These are phyloP conservation scores for Cataglyphis livida DNA, from an alignment of 2,888 invertebrate genomes.

Conservation along the genomic window DNA sequence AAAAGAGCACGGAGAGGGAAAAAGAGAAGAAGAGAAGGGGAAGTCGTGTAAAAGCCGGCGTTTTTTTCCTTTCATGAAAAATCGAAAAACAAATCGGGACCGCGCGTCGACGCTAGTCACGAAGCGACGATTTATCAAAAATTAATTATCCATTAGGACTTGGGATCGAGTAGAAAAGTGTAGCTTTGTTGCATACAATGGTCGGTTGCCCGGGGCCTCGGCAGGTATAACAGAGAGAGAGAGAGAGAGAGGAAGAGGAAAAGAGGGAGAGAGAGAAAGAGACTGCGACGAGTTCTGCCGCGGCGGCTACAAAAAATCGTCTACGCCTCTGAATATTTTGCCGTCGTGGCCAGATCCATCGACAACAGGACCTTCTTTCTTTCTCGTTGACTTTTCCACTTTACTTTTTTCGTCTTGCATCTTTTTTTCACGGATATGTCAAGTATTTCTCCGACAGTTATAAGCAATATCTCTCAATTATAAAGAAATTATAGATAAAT, in stretches of 20 bases:
- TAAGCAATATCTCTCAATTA: slow-evolving; percentile 41
- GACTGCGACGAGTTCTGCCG: slow-evolving; percentile 53
- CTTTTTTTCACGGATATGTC: slow-evolving; percentile 27
- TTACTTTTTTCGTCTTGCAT: slow-evolving; percentile 9
- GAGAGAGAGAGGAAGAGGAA: slow-evolving; percentile 49
- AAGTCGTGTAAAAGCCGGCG: slow-evolving; percentile 54
- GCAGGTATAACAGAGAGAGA: slow-evolving; percentile 71
- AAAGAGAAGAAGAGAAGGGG: slow-evolving; percentile 24
- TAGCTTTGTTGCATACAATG: slow-evolving; percentile 83
- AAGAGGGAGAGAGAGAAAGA: slow-evolving; percentile 57
- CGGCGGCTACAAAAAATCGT: slow-evolving; percentile 79
- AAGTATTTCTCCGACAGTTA: background rate
- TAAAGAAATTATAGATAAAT: slow-evolving; percentile 12
- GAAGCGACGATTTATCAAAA: slow-evolving; percentile 84
- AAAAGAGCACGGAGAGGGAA: slow-evolving; percentile 20
- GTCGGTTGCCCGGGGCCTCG: slow-evolving; percentile 68
- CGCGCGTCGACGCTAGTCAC: slow-evolving; percentile 81
- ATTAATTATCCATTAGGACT: slow-evolving; percentile 84
- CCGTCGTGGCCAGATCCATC: slow-evolving; percentile 63
- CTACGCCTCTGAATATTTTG: slow-evolving; percentile 83
- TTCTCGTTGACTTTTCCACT: slow-evolving; percentile 35
- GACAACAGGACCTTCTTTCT: slow-evolving; percentile 47
- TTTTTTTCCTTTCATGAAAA: slow-evolving; percentile 76
- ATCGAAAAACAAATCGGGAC: slow-evolving; percentile 82
- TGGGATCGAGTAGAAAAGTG: slow-evolving; percentile 83